These are phyloP conservation scores for Philereme transversata DNA, from an alignment of 2,888 invertebrate genomes.

Conservation along the genomic window DNA sequence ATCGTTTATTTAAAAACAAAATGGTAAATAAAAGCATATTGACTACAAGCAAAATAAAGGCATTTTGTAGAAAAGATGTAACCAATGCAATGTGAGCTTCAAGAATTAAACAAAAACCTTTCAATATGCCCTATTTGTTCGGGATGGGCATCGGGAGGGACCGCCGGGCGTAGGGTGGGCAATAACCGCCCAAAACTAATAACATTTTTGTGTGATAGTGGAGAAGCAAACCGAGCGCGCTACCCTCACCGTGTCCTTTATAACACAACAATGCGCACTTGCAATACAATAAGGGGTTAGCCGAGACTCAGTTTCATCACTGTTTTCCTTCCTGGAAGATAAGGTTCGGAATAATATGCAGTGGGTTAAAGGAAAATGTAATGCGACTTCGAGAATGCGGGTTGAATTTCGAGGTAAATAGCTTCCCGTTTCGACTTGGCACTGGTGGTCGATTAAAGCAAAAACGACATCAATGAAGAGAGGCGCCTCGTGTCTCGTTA, in stretches of 20 bases:
- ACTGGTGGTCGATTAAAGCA: conserved; percentile 57
- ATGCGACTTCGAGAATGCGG: conserved; percentile 39
- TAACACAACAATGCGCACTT: conserved; percentile 73
- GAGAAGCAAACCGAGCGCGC: conserved; percentile 66
- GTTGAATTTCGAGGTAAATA: conserved; percentile 42
- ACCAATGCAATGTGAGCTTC: conserved; percentile 16
- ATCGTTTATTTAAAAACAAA: not conserved
- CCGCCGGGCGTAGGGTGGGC: conserved; percentile 64
- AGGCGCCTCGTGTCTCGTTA: conserved; percentile 72
- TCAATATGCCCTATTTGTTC: conserved; percentile 67
- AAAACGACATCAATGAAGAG: conserved; percentile 75
- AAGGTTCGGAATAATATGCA: conserved; percentile 45
- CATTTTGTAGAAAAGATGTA: not conserved
- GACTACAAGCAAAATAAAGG: not conserved
- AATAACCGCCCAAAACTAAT: conserved; percentile 81
- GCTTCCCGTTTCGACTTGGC: conserved; percentile 51
- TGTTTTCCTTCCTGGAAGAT: conserved; percentile 55
- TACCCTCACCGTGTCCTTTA: conserved; percentile 70
- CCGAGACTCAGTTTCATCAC: conserved; percentile 58
- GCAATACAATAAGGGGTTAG: conserved; percentile 71
- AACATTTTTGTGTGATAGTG: conserved; percentile 80
- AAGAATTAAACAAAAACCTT: conserved; percentile 61
- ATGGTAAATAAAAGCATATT: not conserved
- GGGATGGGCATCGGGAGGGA: conserved; percentile 62
- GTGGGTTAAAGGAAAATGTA: conserved; percentile 34